Evolutionary conservation across 2,797 vertebrate species (phyloP).

Genomic region (Podargus strigoides): DNA sequence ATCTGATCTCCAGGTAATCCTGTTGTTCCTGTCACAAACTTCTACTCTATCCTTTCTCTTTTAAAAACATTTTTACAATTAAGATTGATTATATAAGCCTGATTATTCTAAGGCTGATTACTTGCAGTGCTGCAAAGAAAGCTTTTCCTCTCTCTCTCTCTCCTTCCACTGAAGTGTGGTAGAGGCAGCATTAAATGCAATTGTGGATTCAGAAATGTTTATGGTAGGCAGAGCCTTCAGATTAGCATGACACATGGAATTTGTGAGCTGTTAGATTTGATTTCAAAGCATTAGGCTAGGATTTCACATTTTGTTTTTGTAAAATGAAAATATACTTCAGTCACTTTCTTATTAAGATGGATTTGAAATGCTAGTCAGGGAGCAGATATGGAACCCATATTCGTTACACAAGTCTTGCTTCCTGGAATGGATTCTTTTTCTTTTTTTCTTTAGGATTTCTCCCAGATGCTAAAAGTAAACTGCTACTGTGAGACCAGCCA

Average conservation of each 20-base stretch:
- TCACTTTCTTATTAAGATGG: conserved; percentile 37
- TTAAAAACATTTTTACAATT: conserved; percentile 36
- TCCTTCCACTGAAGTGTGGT: conserved; percentile 43
- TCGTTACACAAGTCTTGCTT: background rate
- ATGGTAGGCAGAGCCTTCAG: conserved; percentile 42
- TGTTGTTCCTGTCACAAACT: background rate
- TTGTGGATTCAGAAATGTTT: conserved; percentile 62
- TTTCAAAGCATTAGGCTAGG: conserved; percentile 61
- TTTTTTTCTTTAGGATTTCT: conserved; percentile 26
- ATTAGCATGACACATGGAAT: conserved; percentile 59
- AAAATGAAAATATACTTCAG: conserved; percentile 48
- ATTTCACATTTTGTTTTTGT: conserved; percentile 62
- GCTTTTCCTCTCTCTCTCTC: background rate
- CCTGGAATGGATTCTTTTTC: background rate
- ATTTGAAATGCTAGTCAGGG: conserved; percentile 27
- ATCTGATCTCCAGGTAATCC: background rate
- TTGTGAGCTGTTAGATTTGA: conserved; percentile 43
- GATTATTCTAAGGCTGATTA: conserved; percentile 40
- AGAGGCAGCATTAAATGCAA: conserved; percentile 33
- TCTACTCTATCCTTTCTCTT: background rate
- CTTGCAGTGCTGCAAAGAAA: conserved; percentile 17
- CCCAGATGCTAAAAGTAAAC: conserved; percentile 9
- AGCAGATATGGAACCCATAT: conserved; percentile 22
- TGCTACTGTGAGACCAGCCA: conserved; percentile 22
- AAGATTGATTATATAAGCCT: conserved; percentile 24